phyloP scores from a whole-genome alignment of 2,888 invertebrate species.

The Sussaba pulchella region DNA sequence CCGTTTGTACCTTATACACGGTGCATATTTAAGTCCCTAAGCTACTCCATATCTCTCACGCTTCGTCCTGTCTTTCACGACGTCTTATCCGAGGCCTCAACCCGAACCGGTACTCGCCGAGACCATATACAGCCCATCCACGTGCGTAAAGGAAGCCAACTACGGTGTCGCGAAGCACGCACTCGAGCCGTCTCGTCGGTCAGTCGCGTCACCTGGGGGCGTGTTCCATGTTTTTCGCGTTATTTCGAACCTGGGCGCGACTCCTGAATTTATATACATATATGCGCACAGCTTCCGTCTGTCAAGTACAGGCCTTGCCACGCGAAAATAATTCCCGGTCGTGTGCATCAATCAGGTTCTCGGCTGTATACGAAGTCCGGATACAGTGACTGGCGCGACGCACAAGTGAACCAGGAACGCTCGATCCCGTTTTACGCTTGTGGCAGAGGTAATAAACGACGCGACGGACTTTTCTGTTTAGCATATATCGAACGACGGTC shows the following conservation, averaged over 20 bases:
- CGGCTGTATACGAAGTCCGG: background rate
- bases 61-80: slow-evolving; percentile 9
- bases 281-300: background rate
- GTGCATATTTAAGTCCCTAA: slow-evolving; percentile 44
- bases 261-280: background rate
- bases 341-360: background rate
- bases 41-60: slow-evolving; percentile 19
- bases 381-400: slow-evolving; percentile 4
- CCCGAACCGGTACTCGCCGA: background rate
- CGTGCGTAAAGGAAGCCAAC: slow-evolving; percentile 21
- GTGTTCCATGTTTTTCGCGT: slow-evolving; percentile 23
- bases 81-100: slow-evolving; percentile 28
- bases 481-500: slow-evolving; percentile 77
- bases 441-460: slow-evolving; percentile 75
- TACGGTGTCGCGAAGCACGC: slow-evolving; percentile 16
- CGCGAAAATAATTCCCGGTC: slow-evolving; percentile 1
- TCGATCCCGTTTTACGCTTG: slow-evolving; percentile 10
- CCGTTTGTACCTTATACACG: background rate
- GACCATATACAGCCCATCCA: slow-evolving; percentile 5
- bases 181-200: too few relatives aligned
- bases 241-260: slow-evolving; percentile 25
- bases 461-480: slow-evolving; percentile 75
- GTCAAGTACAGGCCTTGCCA: background rate
- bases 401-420: slow-evolving; percentile 20
- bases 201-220: slow-evolving; percentile 29